Percentiles rank a stretch among this genome's conserved stretches.
These are phyloP conservation scores for Drosophila santomea DNA, from an alignment of 1,140 invertebrate species.

Conservation along the genomic window DNA sequence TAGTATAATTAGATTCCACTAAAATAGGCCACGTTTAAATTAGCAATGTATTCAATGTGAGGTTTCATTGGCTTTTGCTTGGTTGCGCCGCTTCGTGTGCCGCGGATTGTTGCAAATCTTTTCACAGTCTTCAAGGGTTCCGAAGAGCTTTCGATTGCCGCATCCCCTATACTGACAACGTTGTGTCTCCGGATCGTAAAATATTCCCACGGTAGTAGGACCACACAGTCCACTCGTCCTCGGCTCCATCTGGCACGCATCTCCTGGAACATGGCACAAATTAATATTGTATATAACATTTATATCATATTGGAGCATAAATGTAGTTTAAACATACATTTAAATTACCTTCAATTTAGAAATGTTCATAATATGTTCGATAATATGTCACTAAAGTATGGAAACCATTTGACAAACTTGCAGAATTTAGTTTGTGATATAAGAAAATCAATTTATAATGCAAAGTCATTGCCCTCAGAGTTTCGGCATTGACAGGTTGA, in stretches of 20 bases:
- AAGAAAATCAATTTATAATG: too few species aligned
- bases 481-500: background rate
- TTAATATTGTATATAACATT: background rate
- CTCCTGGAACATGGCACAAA: conserved; percentile 39
- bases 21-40: conserved; percentile 1
- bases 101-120: conserved; percentile 75
- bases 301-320: background rate
- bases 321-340: too few species aligned
- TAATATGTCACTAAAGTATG: too few species aligned
- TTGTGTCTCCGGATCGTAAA: conserved; percentile 71
- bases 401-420: too few species aligned
- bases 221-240: conserved; percentile 61
- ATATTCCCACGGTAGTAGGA: conserved; percentile 70
- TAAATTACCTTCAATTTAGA: too few species aligned
- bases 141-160: conserved; percentile 63
- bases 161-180: conserved; percentile 72
- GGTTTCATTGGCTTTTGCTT: conserved; percentile 64
- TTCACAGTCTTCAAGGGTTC: conserved; percentile 69
- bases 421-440: too few species aligned
- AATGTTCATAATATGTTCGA: too few species aligned
- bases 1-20: background rate
- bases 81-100: conserved; percentile 56
- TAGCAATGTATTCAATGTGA: conserved; percentile 60
- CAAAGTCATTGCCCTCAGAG: background rate
- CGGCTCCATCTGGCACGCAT: conserved; percentile 66